Conservation (phyloP, 2,113 vertebrate species). For the Malurus elegans region DNA sequence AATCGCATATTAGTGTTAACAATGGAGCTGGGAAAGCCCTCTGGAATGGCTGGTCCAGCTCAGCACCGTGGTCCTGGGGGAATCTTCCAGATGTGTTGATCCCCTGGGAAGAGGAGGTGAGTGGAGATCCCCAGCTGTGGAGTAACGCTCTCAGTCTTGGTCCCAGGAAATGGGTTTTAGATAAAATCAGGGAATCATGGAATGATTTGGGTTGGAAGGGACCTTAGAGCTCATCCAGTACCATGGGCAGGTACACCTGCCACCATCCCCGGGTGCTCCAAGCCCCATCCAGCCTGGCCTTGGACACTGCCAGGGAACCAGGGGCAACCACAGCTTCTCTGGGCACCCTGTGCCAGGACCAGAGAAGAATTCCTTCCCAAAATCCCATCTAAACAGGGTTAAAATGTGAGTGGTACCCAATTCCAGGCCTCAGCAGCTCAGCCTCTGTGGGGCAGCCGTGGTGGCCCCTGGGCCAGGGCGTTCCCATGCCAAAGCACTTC, state of each 20-base stretch:
- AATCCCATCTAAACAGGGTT: background rate
- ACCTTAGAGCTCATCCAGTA: rapidly evolving
- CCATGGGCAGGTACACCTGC: background rate
- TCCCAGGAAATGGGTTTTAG: background rate
- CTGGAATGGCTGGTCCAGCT: background rate
- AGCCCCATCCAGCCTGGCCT: rapidly evolving
- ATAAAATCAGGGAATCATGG: background rate
- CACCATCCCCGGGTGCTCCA: rapidly evolving
- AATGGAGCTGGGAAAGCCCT: background rate
- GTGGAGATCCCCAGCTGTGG: background rate
- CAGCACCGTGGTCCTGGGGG: rapidly evolving
- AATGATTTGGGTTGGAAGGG: background rate
- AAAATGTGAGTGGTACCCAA: background rate
- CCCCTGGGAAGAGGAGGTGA: background rate
- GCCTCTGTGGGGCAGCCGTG: background rate
- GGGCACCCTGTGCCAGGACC: background rate
- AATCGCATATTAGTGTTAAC: rapidly evolving
- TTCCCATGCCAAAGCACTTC: background rate
- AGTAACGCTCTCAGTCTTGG: background rate
- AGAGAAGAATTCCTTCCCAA: rapidly evolving
- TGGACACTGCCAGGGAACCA: background rate
- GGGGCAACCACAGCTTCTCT: background rate
- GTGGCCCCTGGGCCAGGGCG: rapidly evolving
- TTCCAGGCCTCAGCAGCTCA: background rate
- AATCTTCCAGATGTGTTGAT: background rate